Evolutionary conservation across 2,113 vertebrate genomes (phyloP).

Genomic region (Chrysochloris asiatica): DNA sequence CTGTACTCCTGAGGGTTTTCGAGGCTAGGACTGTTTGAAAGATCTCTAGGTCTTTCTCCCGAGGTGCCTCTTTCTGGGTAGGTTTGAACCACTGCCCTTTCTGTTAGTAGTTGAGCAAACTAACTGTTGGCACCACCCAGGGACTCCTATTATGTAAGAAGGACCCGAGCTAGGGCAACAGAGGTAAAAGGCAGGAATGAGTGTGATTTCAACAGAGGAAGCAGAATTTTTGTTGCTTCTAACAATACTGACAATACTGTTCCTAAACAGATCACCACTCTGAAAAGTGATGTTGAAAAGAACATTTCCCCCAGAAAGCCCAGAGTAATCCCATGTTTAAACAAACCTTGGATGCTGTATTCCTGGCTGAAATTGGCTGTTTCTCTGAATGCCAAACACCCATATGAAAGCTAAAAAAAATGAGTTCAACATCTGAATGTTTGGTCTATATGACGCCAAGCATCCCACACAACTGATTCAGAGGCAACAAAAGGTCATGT

Average conservation of each 20-base stretch:
- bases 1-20: background rate
- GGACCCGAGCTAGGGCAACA: background rate
- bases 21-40: background rate
- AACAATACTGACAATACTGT: background rate
- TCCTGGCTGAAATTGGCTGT: slow-evolving; percentile 55
- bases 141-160: background rate
- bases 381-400: slow-evolving; percentile 61
- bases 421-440: slow-evolving; percentile 61
- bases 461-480: slow-evolving; percentile 54
- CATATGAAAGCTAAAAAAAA: slow-evolving; percentile 45
- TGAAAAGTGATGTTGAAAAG: slow-evolving; percentile 66
- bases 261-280: slow-evolving; percentile 54
- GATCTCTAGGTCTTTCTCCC: background rate
- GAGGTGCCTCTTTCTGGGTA: background rate
- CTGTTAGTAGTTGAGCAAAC: background rate
- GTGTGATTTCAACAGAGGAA: background rate
- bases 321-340: slow-evolving; percentile 67
- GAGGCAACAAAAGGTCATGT: slow-evolving; percentile 5
- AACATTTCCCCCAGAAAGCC: slow-evolving; percentile 58
- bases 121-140: background rate
- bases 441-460: slow-evolving; percentile 68
- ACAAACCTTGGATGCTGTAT: slow-evolving; percentile 48
- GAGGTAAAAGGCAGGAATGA: background rate
- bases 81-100: background rate
- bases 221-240: slow-evolving; percentile 25